These are phyloP conservation scores for Anthopleura sola DNA, from an alignment of 64 coral and sea anemone genomes.

Conservation along the genomic window DNA sequence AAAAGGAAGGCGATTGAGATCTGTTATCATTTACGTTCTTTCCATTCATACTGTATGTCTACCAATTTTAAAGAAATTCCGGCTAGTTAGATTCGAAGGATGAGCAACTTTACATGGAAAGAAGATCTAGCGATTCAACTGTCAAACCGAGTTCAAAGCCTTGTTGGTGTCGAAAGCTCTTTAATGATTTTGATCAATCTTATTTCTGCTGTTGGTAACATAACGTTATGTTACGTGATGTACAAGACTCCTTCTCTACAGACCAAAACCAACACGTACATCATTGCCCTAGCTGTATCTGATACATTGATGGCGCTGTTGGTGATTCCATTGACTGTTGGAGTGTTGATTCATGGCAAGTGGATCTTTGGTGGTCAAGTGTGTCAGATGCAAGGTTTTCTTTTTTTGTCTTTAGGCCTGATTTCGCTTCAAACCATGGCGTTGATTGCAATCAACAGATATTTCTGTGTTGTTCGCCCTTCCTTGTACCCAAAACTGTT, in stretches of 20 bases:
- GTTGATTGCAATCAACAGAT: slow-evolving; percentile 28
- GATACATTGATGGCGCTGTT: slow-evolving; percentile 21
- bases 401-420: neutral
- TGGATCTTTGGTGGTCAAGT: neutral
- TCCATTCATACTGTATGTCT: no score
- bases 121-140: neutral
- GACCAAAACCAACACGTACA: slow-evolving; percentile 28
- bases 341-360: slow-evolving; percentile 1
- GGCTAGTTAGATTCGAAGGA: neutral
- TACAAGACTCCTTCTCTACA: slow-evolving; percentile 38
- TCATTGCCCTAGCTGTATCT: neutral
- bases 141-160: neutral
- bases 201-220: slow-evolving; percentile 32
- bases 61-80: no score
- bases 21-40: no score
- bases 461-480: slow-evolving; percentile 29
- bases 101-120: neutral
- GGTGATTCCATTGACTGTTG: slow-evolving; percentile 28
- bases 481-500: slow-evolving; percentile 16
- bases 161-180: slow-evolving; percentile 27
- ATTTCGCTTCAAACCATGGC: slow-evolving; percentile 19
- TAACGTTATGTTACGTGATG: slow-evolving; percentile 31
- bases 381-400: slow-evolving; percentile 15
- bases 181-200: slow-evolving; percentile 24
- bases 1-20: no score